Evolutionary conservation across 2,797 vertebrate genomes (phyloP), one percentile per base, ranked within the genome.

Genomic region (Sciaenops ocellatus): DNA sequence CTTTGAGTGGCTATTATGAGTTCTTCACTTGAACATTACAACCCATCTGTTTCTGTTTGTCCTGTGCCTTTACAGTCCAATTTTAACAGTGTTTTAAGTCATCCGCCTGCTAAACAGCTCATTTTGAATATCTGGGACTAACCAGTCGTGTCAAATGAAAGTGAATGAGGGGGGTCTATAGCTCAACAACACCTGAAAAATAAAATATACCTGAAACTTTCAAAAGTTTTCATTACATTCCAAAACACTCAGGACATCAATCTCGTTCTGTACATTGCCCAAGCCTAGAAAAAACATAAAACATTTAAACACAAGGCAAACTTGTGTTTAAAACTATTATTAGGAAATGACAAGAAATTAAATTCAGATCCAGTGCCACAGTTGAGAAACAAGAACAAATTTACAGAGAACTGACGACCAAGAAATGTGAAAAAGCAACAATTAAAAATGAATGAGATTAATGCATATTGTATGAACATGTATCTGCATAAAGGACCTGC

Each of bases 231-330:
- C 38, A 63, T 52, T 24, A 52, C 38, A 59, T 65, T 67, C 46
- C 46, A 65, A 80, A 77, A 80, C 70, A 69, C 63, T 63, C 42
- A 76, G 24, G 30, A 75, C 34, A 71, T 51, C 15, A 2, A 24
- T 44, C 34, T 66, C 69, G 22, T 46, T 76, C 26, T 80, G 42
- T 73, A 74, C 59, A 67, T 48, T 62, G 9, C 38, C 18, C 24
- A 4, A 69, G 26, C n/a, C 42, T 30, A 24, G 5, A 64, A 46
- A 63, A 34, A 30, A 20, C 30, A 34, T 34, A 7, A 34, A 30
- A 34, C 30, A 34, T 34, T 34, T 34, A 34, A 34, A 34, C 34
- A 38, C 8, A 38, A 9, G 34, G 34, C 9, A 38, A 38, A 38
- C 34, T 38, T 38, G 12, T 38, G 38, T 77, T 68, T 30, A 66